Percentiles rank a stretch among this genome's conserved stretches.
Evolutionary conservation across 1,140 invertebrate species (phyloP).

Genomic region (Sitobion miscanthi): DNA sequence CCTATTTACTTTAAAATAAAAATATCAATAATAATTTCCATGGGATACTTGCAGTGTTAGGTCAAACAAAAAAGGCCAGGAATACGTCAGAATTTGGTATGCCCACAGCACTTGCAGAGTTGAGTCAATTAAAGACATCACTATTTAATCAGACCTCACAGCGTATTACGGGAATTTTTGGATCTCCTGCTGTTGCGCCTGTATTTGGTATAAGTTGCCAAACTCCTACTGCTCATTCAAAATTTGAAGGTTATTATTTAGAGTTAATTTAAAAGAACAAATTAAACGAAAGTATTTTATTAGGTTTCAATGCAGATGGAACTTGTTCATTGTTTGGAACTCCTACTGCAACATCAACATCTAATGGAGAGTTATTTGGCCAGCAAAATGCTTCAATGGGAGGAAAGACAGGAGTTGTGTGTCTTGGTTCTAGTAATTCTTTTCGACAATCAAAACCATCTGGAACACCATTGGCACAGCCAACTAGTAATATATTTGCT

Average conservation of each 20-base stretch:
- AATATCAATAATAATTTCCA: too few relatives aligned
- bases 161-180: slow-evolving; percentile 65
- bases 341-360: slow-evolving; percentile 61
- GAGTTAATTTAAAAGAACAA: not conserved
- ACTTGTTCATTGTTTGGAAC: slow-evolving; percentile 59
- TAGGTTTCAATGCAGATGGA: slow-evolving; percentile 36
- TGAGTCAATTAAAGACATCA: slow-evolving; percentile 66
- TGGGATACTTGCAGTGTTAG: too few relatives aligned
- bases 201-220: slow-evolving; percentile 60
- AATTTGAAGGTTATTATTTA: slow-evolving; percentile 59
- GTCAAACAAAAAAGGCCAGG: too few relatives aligned
- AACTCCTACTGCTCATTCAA: slow-evolving; percentile 59
- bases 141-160: slow-evolving; percentile 69
- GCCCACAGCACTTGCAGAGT: slow-evolving; percentile 65
- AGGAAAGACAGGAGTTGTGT: slow-evolving; percentile 63
- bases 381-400: slow-evolving; percentile 59
- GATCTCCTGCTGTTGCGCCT: slow-evolving; percentile 63
- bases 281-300: not conserved
- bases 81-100: slow-evolving; percentile 64
- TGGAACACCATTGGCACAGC: slow-evolving; percentile 63
- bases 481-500: slow-evolving; percentile 68
- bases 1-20: too few relatives aligned
- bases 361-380: slow-evolving; percentile 66
- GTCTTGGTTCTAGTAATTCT: slow-evolving; percentile 67
- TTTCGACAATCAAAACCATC: slow-evolving; percentile 66